Percentiles rank a stretch among this genome's conserved stretches.
These are phyloP conservation scores for Thamnaconus septentrionalis DNA, from an alignment of 2,113 vertebrate species.

Conservation along the genomic window DNA sequence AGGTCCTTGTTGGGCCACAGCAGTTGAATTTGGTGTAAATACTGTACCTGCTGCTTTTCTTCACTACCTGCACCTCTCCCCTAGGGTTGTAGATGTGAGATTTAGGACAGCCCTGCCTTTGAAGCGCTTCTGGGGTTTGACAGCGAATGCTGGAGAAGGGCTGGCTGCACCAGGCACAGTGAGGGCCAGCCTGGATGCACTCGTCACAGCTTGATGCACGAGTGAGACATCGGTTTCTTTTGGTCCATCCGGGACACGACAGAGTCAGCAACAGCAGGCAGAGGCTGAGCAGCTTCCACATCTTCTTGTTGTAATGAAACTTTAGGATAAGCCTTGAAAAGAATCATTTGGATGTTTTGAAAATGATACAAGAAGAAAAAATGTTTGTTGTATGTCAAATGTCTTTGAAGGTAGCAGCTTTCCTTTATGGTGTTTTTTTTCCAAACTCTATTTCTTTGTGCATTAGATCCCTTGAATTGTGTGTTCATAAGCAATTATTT, in stretches of 20 bases:
- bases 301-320: conserved; percentile 24
- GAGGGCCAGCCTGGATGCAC: conserved; percentile 44
- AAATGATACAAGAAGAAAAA: too few relatives aligned
- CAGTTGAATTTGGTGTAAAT: too few relatives aligned
- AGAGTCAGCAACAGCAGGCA: conserved; percentile 33
- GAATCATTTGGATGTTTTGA: too few relatives aligned
- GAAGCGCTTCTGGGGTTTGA: conserved; percentile 16
- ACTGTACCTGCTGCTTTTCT: conserved; percentile 40
- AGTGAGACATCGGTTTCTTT: conserved; percentile 11
- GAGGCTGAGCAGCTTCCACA: conserved; percentile 39
- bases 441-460: too few relatives aligned
- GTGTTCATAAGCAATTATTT: too few relatives aligned
- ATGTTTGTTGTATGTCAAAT: too few relatives aligned
- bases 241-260: background rate
- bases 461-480: too few relatives aligned
- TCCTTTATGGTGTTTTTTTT: too few relatives aligned
- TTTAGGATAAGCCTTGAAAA: too few relatives aligned
- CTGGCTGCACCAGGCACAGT: conserved; percentile 54
- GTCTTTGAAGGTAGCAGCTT: too few relatives aligned
- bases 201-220: conserved; percentile 38
- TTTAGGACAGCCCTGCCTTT: conserved; percentile 21
- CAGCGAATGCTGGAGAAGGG: conserved; percentile 6
- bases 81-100: conserved; percentile 36
- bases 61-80: conserved; percentile 13
- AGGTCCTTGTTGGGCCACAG: too few relatives aligned